Evolutionary conservation across 2,113 vertebrate species (phyloP).

Genomic region (Oncorhynchus masou): DNA sequence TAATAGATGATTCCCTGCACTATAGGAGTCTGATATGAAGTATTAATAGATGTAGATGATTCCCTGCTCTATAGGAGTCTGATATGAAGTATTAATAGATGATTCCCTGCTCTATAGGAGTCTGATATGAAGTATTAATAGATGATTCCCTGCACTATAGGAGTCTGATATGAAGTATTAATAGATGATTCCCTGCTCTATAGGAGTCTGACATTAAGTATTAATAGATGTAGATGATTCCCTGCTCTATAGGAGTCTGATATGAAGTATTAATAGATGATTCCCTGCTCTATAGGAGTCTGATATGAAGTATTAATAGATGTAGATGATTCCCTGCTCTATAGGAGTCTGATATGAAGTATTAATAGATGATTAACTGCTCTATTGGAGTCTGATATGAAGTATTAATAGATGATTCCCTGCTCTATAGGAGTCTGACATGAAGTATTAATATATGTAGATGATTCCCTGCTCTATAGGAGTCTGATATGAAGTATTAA

Average conservation of each 20-base stretch:
- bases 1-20: slow-evolving; percentile 67
- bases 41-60: no score
- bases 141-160: not conserved
- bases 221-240: no score
- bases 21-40: no score
- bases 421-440: slow-evolving; percentile 79
- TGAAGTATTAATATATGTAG: slow-evolving; percentile 79
- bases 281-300: slow-evolving; percentile 77
- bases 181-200: no score
- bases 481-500: slow-evolving; percentile 79
- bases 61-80: no score
- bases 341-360: slow-evolving; percentile 36
- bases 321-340: slow-evolving; percentile 59
- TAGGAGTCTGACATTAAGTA: no score
- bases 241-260: slow-evolving; percentile 76
- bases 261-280: slow-evolving; percentile 75
- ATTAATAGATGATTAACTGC: no score
- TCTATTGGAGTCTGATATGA: no score
- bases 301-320: slow-evolving; percentile 79
- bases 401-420: no score
- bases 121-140: slow-evolving; percentile 77
- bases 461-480: slow-evolving; percentile 72
- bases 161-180: no score
- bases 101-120: slow-evolving; percentile 71
- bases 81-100: no score